These are phyloP conservation scores for Anolis carolinensis DNA, from an alignment of 2,113 vertebrate species.

Conservation along the genomic window DNA sequence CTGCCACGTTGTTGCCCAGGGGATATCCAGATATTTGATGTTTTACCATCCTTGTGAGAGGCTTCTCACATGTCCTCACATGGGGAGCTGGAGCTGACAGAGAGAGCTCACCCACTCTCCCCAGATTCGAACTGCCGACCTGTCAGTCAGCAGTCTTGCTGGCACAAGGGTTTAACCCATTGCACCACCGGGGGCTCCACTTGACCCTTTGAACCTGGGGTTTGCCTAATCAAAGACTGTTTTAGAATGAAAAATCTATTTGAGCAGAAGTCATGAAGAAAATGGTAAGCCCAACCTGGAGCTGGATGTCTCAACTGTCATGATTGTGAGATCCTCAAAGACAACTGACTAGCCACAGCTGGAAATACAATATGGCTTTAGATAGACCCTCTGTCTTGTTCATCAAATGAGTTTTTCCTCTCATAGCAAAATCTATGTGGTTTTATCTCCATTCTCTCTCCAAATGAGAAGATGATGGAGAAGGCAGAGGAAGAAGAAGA, in stretches of 20 bases:
- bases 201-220: too few relatives aligned
- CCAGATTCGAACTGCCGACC: too few relatives aligned
- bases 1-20: too few relatives aligned
- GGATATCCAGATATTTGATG: too few relatives aligned
- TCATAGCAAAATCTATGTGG: neutral
- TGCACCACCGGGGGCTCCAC: too few relatives aligned
- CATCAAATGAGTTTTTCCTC: neutral
- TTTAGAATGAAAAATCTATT: neutral
- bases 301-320: neutral
- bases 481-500: too few relatives aligned
- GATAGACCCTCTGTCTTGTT: neutral
- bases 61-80: too few relatives aligned
- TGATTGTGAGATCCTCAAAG: neutral
- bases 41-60: too few relatives aligned
- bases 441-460: neutral
- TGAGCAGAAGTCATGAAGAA: neutral
- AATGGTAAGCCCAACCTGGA: neutral
- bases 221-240: neutral
- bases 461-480: neutral
- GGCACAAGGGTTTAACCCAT: too few relatives aligned
- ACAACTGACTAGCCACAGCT: neutral
- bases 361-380: neutral
- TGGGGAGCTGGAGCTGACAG: too few relatives aligned
- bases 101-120: too few relatives aligned
- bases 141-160: too few relatives aligned